Evolutionary conservation across 2,888 invertebrate species (phyloP), one percentile per base, ranked within the genome.

Genomic region (Operophtera brumata): DNA sequence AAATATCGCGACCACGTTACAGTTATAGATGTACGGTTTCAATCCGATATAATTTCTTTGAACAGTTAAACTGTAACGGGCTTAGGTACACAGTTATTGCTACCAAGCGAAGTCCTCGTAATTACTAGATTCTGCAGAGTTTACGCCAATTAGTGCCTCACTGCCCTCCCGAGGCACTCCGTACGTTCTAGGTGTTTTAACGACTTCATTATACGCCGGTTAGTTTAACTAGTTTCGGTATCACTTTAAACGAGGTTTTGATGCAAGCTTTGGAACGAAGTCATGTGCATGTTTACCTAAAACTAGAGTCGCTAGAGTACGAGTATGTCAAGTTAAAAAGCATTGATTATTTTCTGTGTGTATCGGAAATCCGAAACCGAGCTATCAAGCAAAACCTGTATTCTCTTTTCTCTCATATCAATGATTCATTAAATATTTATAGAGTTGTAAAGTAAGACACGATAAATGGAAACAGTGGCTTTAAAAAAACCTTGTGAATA

Each of bases 121-220:
- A 52, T 51, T 49, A 48, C 41, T 41, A 34, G 46, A 42, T 46
- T 54, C 30, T 39, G 47, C 39, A 26, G 39, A 54, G 53, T 59
- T 58, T 36, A 42, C 43, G 41, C 56, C 54, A 62, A 64, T 62
- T 64, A 64, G 47, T 47, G 49, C 47, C n/a, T 30, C 25, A 25
- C 48, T 48, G 49, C 49, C 37, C 28, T 52, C 45, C 43, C 12
- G 14, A 26, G 43, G 45, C 41, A 40, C 39, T 10, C 34, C 11
- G 39, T 48, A 45, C 43, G 47, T 44, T 44, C 44, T 20, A 44
- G 47, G 56, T 51, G 47, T 39, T 47, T 44, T 49, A 48, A 37
- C 36, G 43, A 53, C 47, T 53, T 47, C 42, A 54, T 51, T 51
- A 59, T 50, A 53, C 35, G 47, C 50, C 51, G 25, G 50, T 47